Percentiles rank a stretch among this genome's conserved stretches.
Conservation (phyloP, 1,140 invertebrate species). For the Cotesia typhae region DNA sequence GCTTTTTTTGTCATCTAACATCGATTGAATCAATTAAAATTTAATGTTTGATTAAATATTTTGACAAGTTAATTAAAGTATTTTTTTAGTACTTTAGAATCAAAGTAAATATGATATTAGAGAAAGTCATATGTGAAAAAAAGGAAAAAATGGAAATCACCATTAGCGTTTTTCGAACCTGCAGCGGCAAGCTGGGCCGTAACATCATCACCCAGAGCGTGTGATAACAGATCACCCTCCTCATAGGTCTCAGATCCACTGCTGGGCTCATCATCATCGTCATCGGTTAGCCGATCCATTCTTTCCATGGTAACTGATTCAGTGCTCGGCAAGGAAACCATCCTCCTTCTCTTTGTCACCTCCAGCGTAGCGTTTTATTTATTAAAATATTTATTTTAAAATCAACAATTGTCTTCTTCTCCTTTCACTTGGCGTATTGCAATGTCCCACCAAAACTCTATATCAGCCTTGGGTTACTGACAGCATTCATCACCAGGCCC, state of each 20-base stretch:
- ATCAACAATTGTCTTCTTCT: too few relatives aligned
- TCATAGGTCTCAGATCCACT: constrained; percentile 79
- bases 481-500: constrained; percentile 50
- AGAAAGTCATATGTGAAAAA: constrained; percentile 51
- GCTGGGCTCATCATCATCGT: constrained; percentile 82
- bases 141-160: constrained; percentile 68
- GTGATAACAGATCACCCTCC: constrained; percentile 77
- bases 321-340: constrained; percentile 55
- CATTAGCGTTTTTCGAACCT: constrained; percentile 73
- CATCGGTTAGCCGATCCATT: constrained; percentile 75
- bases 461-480: constrained; percentile 15
- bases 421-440: constrained; percentile 29
- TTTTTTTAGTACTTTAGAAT: constrained; percentile 19
- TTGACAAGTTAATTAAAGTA: background rate
- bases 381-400: constrained; percentile 5
- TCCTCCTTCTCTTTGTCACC: constrained; percentile 39
- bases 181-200: constrained; percentile 94
- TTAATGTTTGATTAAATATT: background rate
- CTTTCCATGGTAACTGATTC: constrained; percentile 61
- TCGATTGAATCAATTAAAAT: constrained; percentile 18
- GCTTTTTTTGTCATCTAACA: constrained; percentile 19
- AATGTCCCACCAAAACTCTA: constrained; percentile 35
- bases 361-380: constrained; percentile 36
- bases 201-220: constrained; percentile 89
- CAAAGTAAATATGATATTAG: constrained; percentile 34